Evolutionary conservation across 2,113 vertebrate genomes (phyloP), one percentile per base, ranked within the genome.

Genomic region (Engraulis encrasicolus): DNA sequence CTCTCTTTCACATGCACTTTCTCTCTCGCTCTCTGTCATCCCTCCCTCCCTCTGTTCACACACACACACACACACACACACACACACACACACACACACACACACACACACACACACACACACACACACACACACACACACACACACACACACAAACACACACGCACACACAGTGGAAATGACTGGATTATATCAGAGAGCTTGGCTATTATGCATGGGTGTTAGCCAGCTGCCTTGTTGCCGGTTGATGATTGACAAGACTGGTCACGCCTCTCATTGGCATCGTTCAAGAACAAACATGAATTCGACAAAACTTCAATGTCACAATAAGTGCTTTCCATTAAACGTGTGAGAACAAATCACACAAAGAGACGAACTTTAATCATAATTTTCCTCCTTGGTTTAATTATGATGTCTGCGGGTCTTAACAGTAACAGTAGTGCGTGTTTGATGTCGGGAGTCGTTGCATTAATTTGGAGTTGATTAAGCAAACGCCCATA

Each of bases 351-450:
- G 15, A 34, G 27, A 15, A 34, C 0, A 74, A 74, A 74, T 74
- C 12, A 15, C 66, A 4, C 3, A 45, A 3, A 45, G 40, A 15
- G 27, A n/a, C n/a, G n/a, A n/a, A n/a, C 66, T 34, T 34, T 74
- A 74, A 74, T 74, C 31, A 34, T 34, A 34, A 74, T 74, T 74
- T 17, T 34, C 15, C 17, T 17, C 27, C 66, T 74, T 31, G 27
- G 12, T 74, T 74, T 74, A 74, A 74, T 74, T 34, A 31, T 36
- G 66, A 52, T 81, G 80, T 54, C 36, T 81, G 80, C 27, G 54
- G 31, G 66, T 74, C 40, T 74, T 74, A 34, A 36, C 66, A 34
- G 66, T 74, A 34, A 36, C 66, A 34, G 66, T 36, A 74, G 66
- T 31, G 66, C 19, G 20, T 58, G 50, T 34, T 81, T 37, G 50